These are phyloP conservation scores for Elephantulus edwardii DNA, from an alignment of 2,113 vertebrate genomes.

Conservation along the genomic window DNA sequence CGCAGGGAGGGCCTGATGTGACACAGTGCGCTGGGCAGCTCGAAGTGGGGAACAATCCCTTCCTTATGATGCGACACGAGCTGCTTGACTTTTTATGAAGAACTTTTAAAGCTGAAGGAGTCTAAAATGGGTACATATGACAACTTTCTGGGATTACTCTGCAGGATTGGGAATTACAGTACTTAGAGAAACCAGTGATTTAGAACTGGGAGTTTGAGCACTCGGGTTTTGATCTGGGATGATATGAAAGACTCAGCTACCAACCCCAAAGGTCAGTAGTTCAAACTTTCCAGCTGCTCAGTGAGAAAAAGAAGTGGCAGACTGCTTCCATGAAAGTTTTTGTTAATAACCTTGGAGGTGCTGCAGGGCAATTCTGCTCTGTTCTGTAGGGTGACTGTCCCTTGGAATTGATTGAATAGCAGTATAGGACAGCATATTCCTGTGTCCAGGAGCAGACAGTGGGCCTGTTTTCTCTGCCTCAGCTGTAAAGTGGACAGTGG, in stretches of 20 bases:
- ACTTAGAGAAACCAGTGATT: neutral
- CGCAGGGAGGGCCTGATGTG: neutral
- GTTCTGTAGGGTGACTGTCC: neutral
- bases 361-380: neutral
- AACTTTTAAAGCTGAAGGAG: neutral
- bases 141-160: neutral
- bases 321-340: too few species aligned
- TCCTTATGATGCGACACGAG: neutral
- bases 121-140: neutral
- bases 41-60: neutral
- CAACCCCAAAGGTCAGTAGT: too few species aligned
- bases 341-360: too few species aligned
- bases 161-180: neutral
- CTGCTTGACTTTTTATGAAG: neutral
- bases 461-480: neutral
- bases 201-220: neutral
- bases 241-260: too few species aligned
- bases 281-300: too few species aligned
- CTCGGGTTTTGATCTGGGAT: neutral
- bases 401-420: neutral
- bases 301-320: too few species aligned
- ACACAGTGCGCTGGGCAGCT: neutral
- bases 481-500: neutral
- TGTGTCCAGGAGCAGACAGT: neutral
- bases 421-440: neutral